Evolutionary conservation across 2,113 vertebrate species (phyloP), one percentile per base, ranked within the genome.

Genomic region (Rhinopithecus roxellana): DNA sequence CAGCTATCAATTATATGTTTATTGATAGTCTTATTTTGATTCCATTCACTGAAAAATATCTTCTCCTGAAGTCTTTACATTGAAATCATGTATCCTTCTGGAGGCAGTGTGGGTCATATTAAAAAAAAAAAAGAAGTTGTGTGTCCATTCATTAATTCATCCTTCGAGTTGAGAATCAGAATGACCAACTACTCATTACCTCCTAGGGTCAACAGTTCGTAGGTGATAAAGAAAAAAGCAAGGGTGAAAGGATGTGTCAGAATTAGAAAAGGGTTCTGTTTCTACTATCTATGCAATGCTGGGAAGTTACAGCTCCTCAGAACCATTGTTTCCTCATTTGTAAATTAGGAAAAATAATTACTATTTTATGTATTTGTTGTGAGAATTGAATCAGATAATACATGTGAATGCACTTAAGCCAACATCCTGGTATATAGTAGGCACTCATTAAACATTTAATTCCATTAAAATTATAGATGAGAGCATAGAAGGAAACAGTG

Each of bases 261-360:
- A 78, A 87, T 79, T n/a, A 23, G 75, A 97, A 64, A 1, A 14
- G 30, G 16, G 32, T 50, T 85, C 64, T 69, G 4, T 9, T 90
- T 81, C 5, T 78, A 92, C 17, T 32, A 74, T 59, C 5, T 27
- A 27, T 30, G 5, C 8, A 30, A 40, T 75, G 78, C 88, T 74
- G 80, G 55, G 52, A 96, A 90, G 75, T 45, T 38, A 70, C 6
- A 61, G 45, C 17, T n/a, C 40, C 57, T 70, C 48, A 61, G 61
- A 38, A 77, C 23, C 35, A 59, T 16, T n/a, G 17, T 52, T 74
- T 89, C 18, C 7, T 83, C 38, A 48, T 45, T 79, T 93, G 55
- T 77, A 96, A 98, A 94, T 92, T 86, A 97, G 85, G 23, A 12
- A 74, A 77, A 82, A 97, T 96, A 95, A 96, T 95, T 95, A 91